Base-by-base conservation (phyloP, 2,113 vertebrate genomes). In the Coptodon rendalli region DNA sequence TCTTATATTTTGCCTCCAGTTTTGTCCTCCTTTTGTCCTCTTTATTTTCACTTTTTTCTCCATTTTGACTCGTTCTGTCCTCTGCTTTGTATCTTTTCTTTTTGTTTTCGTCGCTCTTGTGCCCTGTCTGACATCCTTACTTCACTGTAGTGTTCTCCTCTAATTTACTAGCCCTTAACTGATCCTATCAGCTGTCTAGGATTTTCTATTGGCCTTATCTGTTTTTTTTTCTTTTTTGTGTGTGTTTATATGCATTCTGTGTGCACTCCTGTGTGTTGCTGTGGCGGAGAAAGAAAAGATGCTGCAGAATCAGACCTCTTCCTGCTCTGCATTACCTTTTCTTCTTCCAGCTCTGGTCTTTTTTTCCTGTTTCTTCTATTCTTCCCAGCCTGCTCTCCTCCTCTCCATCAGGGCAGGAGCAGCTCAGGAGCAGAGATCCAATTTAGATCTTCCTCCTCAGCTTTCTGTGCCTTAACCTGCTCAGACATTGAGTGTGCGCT, bases 371-470 rank as follows among this genome's bases (percentile, higher is more conserved):
- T 71, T 71, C 83, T 80, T 81, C 87, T 86, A 89, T 92, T 90
- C 92, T 86, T 57, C 82, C 13, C 56, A 61, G 53, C 80, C 57
- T 86, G 79, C 78, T 89, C 87, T 93, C 78, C 83, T 88, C 78
- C 86, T 89, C 89, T 84, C 78, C 87, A 45, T 89, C 93, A 83
- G 90, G 83, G 85, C 76, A 83, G 82, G 92, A 94, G 87, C 87
- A 89, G 87, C 92, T 68, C 90, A 89, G 87, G 89, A 95, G 93
- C 94, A 93, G 80, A 96, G 96, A 97, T 97, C 94, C 94, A 96
- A 96, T 97, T 96, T 96, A 96, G 96, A 96, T 96, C 91, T 91
- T 90, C 89, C 84, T 88, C 87, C 86, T 89, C 79, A 45, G 89
- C 87, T 84, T 85, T 86, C 86, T 59, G 66, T 52, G 90, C 86